These are phyloP conservation scores for Ridgeia piscesae DNA, from an alignment of 1,140 invertebrate genomes.

Conservation along the genomic window DNA sequence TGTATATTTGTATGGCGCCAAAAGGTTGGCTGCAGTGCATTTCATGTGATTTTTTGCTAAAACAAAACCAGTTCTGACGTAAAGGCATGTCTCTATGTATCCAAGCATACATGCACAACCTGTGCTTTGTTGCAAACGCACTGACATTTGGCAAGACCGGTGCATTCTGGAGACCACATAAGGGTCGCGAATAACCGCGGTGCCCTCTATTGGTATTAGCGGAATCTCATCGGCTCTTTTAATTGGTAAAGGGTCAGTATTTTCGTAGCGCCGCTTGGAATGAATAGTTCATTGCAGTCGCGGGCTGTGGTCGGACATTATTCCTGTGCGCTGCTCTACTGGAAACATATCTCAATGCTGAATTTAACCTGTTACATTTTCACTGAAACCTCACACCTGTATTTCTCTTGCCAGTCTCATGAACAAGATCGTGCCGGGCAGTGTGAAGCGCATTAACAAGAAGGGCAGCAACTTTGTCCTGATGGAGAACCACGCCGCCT, in stretches of 20 bases:
- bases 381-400: not conserved
- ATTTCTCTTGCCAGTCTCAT: slow-evolving; percentile 64
- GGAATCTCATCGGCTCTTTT: too few relatives aligned
- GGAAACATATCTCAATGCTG: not conserved
- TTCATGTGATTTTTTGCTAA: too few relatives aligned
- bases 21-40: not conserved
- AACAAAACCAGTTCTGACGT: not conserved
- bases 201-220: too few relatives aligned
- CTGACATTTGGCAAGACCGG: not conserved
- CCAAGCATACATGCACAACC: not conserved
- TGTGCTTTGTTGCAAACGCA: too few relatives aligned
- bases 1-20: not conserved
- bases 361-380: not conserved
- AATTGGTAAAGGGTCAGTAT: not conserved
- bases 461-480: slow-evolving; percentile 89
- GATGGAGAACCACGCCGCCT: slow-evolving; percentile 92
- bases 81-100: not conserved
- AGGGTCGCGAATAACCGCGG: too few relatives aligned
- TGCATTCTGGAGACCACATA: too few relatives aligned
- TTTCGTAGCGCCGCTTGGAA: not conserved
- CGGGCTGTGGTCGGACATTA: not conserved
- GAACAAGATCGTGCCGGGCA: slow-evolving; percentile 82
- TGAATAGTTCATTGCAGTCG: not conserved
- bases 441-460: slow-evolving; percentile 82
- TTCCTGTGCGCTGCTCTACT: not conserved